Base-by-base conservation (phyloP, 2,888 invertebrate species). In the Antheraea assamensis region DNA sequence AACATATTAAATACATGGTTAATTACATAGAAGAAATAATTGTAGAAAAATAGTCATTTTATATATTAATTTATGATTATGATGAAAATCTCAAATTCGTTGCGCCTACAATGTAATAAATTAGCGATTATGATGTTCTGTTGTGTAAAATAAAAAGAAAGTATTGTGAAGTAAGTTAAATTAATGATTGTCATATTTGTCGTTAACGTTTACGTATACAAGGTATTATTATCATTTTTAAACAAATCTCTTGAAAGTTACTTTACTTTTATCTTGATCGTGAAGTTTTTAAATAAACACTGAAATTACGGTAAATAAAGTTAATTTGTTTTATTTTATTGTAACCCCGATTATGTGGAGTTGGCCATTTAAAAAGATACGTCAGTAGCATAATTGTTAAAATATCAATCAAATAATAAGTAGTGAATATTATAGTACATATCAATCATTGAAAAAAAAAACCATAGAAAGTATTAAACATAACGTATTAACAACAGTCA, bases 251-350 rank as follows among this genome's bases (percentile, higher is more conserved):
- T 92, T 87, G 30, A 89, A 90, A 91, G n/a, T n/a, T n/a, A n/a
- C n/a, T n/a, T 94, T 93, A 91, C 85, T 91, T 80, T 91, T 90
- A 85, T 89, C 89, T 85, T 89, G 90, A 93, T 94, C 92, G 92
- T 91, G 91, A 91, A 89, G 92, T 92, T 93, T 91, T 89, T 13
- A 82, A 93, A 92, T 94, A 93, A 93, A 94, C 88, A 90, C 89
- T 92, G 85, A 87, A 88, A 90, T 89, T 92, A 30, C 88, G 88
- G n/a, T 89, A 80, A 83, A 77, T 72, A 70, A 47, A 31, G 71
- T 5, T 24, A 3, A 35, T 4, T 61, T 74, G 31, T 72, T 74
- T 74, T 58, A 55, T 42, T 74, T 58, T 58, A 24, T 24, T 13
- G 13, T 24, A 21, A 24, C 8, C n/a, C 24, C 10, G 10, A 24